These are phyloP conservation scores for Nesoenas mayeri DNA, from an alignment of 2,113 vertebrate genomes.

Conservation along the genomic window DNA sequence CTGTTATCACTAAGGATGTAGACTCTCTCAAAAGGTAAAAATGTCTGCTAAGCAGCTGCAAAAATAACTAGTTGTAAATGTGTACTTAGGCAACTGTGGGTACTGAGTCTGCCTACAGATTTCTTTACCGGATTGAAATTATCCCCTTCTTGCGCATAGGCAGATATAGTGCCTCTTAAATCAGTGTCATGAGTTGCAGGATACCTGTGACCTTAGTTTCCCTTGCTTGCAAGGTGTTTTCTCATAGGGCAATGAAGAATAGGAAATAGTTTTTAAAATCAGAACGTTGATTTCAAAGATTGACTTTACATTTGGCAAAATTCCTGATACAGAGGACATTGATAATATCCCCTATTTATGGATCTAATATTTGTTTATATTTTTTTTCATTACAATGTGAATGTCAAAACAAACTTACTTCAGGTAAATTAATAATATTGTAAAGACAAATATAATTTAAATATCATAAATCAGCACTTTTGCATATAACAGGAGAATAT, in stretches of 20 bases:
- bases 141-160: not conserved
- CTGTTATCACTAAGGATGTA: not conserved
- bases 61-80: not conserved
- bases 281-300: not conserved
- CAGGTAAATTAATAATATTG: not conserved
- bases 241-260: not conserved
- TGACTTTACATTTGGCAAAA: not conserved
- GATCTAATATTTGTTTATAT: not conserved
- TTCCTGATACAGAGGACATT: not conserved
- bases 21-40: not conserved
- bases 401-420: not conserved
- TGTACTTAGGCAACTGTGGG: not conserved
- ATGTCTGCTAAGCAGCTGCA: not conserved
- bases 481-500: not conserved
- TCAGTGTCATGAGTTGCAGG: not conserved
- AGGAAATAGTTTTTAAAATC: not conserved
- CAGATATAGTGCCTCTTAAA: not conserved
- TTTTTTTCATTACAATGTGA: not conserved
- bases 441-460: not conserved
- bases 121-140: not conserved
- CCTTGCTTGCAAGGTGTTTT: not conserved
- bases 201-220: not conserved
- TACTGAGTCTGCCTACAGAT: not conserved
- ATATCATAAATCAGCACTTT: not conserved
- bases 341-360: not conserved